Percentiles rank a stretch among this genome's conserved stretches.
Evolutionary conservation across 1,140 invertebrate genomes (phyloP).

Genomic region (Sitobion miscanthi): DNA sequence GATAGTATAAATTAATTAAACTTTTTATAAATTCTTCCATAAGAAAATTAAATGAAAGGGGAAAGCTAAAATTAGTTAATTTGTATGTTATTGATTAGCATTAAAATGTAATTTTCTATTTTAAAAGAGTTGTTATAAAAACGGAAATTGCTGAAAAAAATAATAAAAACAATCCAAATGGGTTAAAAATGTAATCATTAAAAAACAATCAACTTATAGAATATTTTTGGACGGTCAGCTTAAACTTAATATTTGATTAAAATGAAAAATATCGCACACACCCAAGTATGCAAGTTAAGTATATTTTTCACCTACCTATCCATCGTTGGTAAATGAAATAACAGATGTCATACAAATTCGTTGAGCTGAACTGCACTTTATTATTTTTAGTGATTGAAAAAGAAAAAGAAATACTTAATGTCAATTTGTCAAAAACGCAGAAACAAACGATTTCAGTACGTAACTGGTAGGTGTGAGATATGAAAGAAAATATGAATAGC

Average conservation of each 20-base stretch:
- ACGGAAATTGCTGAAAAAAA: not conserved
- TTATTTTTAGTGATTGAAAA: not conserved
- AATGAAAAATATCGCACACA: not conserved
- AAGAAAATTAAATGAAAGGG: not conserved
- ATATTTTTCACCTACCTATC: not conserved
- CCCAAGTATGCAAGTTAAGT: not conserved
- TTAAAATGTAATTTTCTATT: conserved; percentile 2
- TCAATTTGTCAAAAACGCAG: not conserved
- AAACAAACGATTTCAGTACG: not conserved
- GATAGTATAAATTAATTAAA: not conserved
- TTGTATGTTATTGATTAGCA: not conserved
- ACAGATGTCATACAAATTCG: not conserved
- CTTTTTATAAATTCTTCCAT: not conserved
- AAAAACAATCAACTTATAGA: not conserved
- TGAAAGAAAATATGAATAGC: not conserved
- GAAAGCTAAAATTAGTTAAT: not conserved
- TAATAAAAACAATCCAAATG: not conserved
- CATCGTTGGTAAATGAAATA: not conserved
- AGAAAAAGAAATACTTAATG: not conserved
- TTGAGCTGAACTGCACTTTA: not conserved
- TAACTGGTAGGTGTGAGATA: not conserved
- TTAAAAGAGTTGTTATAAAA: not conserved
- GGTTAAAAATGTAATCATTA: not conserved
- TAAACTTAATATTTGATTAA: not conserved
- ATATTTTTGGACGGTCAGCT: not conserved